Base-by-base conservation (phyloP, 2,888 invertebrate species). In the Tholera decimalis region DNA sequence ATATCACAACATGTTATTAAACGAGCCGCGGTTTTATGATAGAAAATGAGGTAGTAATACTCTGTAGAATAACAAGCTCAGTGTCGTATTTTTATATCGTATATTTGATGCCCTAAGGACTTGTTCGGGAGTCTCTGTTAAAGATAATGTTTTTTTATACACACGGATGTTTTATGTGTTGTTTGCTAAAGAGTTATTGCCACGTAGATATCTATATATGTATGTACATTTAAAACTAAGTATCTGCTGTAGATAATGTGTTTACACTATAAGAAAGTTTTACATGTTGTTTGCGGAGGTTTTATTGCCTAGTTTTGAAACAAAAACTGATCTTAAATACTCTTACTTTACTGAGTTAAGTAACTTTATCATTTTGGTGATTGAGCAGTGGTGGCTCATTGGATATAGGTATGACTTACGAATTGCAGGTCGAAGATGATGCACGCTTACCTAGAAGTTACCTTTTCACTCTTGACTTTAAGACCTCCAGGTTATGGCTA, bases 1-100 rank as follows among this genome's bases (percentile, higher is more conserved):
- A 61, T 67, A 77, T 61, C 58, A 68, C 56, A 79, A 62, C 65
- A 61, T 71, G 53, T 59, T 80, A 69, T 74, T 80, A 79, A 74
- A 71, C 20, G 46, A 13, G 65, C 39, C 24, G 44, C 41, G 30
- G 63, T 30, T 70, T 65, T 68, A 65, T 72, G 54, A 59, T 63
- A 60, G 60, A 73, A 62, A 73, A 80, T 80, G 58, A 56, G 62
- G 76, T 44, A 58, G 57, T 60, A 57, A 53, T 30, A 50, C 44
- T 55, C 20, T 26, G 30, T 56, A 37, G 26, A 57, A 57, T 74
- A 66, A 50, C 56, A 66, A 57, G 30, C 22, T n/a, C 18, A 33
- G 30, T 18, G 1, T 44, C 13, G 39, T 53, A 47, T 57, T 53
- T 41, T 58, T 50, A 43, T 39, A 41, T 22, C 28, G 46, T 55